Conservation (phyloP, 2,888 invertebrate species). For the Tachina grossa region DNA sequence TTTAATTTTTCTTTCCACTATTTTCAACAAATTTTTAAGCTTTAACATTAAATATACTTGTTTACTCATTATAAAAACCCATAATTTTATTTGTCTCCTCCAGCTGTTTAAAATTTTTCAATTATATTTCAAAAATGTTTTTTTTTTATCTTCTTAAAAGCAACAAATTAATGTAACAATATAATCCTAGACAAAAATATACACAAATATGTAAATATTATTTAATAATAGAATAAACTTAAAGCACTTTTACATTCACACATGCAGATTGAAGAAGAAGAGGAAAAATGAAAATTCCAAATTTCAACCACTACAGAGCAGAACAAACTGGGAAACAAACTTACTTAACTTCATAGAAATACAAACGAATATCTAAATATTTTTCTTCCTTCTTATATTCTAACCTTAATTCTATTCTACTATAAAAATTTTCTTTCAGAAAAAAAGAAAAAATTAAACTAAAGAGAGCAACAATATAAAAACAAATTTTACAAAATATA, state of each 20-base stretch:
- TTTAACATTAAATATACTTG: neutral
- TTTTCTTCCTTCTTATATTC: constrained; percentile 12
- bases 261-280: neutral
- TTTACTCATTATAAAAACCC: neutral
- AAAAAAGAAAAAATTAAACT: constrained; percentile 24
- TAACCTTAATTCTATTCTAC: constrained; percentile 55
- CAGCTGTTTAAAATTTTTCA: constrained; percentile 23
- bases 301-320: constrained; percentile 20
- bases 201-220: constrained; percentile 15
- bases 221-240: neutral
- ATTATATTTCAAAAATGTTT: neutral
- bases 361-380: neutral
- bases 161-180: constrained; percentile 35
- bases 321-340: neutral
- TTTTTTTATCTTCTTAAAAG: neutral
- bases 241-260: neutral
- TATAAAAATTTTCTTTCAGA: constrained; percentile 1
- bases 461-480: constrained; percentile 34
- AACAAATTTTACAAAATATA: constrained; percentile 56
- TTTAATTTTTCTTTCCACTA: no score
- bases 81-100: neutral
- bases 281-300: constrained; percentile 3
- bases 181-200: constrained; percentile 2
- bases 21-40: neutral
- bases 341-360: constrained; percentile 30